Evolutionary conservation across 2,888 invertebrate genomes (phyloP), one percentile per base, ranked within the genome.

Genomic region (Monochamus alternatus): DNA sequence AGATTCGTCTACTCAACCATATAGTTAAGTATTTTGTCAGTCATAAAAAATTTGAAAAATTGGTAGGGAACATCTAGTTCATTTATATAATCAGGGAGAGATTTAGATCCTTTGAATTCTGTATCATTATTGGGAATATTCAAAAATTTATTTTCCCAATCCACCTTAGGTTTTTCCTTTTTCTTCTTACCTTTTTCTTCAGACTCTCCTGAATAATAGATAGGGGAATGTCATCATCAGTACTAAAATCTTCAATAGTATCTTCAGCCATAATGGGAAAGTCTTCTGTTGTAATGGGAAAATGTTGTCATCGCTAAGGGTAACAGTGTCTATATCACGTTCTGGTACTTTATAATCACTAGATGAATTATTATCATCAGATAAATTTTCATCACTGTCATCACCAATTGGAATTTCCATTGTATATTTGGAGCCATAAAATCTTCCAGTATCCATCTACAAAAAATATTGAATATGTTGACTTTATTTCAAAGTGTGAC

Each of bases 371-470:
- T 72, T 55, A 31, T 66, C 73, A 30, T 73, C 73, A n/a, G 73
- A 73, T 22, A 73, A 58, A 3, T 73, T 59, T 44, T 58, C 59
- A 73, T 73, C 73, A 66, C 73, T 73, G 1, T 66, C 60, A 59
- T 73, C 66, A 43, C 8, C 60, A 31, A 7, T 59, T 14, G 73
- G 73, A 63, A 71, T 59, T 10, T 59, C 30, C 22, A n/a, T 43
- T 38, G 66, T 44, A 62, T 63, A 52, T 51, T 66, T 73, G 5
- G 30, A 44, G 10, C 66, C 73, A 47, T 66, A 66, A 73, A 73
- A 73, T 3, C 47, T n/a, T 66, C 66, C 66, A 10, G 73, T 59
- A 73, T 73, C 60, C 73, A 73, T 73, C 73, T 73, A 60, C 44
- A 73, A 73, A 32, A 65, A 66, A 59, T 4, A 8, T 10, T 66